Percentiles rank a stretch among this genome's conserved stretches.
Conservation (phyloP, 1,140 invertebrate genomes). For the Lamellibrachia luymesi region DNA sequence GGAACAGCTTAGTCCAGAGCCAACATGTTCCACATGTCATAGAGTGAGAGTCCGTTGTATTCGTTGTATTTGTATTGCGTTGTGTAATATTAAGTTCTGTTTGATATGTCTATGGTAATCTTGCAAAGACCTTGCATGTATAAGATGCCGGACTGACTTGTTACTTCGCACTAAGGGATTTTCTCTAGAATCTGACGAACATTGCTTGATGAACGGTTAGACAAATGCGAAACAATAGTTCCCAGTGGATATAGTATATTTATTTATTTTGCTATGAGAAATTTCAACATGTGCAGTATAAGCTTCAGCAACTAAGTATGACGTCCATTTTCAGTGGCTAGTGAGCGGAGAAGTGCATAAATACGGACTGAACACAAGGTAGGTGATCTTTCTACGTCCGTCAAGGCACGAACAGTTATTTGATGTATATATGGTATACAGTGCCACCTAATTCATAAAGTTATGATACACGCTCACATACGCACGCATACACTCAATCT, state of each 20-base stretch:
- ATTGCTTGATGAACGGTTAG: not conserved
- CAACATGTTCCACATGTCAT: too few relatives aligned
- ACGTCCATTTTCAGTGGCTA: not conserved
- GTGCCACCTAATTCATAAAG: too few relatives aligned
- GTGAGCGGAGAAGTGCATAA: not conserved
- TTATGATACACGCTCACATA: too few relatives aligned
- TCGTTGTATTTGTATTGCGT: not conserved
- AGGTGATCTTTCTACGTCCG: not conserved
- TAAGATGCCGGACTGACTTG: not conserved
- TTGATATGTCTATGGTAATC: not conserved
- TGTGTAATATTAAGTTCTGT: not conserved
- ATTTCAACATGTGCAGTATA: not conserved
- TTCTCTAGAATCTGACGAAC: not conserved
- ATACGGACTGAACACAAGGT: not conserved
- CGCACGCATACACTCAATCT: too few relatives aligned
- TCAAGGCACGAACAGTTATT: not conserved
- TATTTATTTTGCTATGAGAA: not conserved
- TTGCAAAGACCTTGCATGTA: not conserved
- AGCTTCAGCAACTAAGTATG: not conserved
- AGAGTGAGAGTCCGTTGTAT: not conserved
- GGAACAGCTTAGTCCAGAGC: too few relatives aligned
- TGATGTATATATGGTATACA: too few relatives aligned
- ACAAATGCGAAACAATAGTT: too few relatives aligned
- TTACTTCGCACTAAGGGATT: not conserved
- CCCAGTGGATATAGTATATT: not conserved